Evolutionary conservation across 2,797 vertebrate species (phyloP), one percentile per base, ranked within the genome.

Genomic region (Liasis olivaceus): DNA sequence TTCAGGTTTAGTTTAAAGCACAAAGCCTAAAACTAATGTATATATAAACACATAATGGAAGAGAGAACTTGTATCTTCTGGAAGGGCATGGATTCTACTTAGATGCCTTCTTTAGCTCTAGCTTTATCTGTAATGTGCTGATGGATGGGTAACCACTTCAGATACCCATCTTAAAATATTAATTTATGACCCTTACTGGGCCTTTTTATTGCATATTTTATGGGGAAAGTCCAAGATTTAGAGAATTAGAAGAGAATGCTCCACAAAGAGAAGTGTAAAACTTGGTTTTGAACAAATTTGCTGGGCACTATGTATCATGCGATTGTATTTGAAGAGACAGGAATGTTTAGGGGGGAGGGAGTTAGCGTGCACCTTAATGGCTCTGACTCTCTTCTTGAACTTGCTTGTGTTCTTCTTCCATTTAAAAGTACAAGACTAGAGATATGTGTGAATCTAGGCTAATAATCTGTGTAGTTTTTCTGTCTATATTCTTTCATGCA

Each of bases 211-310:
- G 89, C 20, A 22, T 42, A 26, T 64, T 58, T 56, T 7, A 56
- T 58, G 59, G n/a, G 14, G 31, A 4, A 36, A 8, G 20, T 14
- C 1, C 26, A 85, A n/a, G 51, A 59, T 85, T 91, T 26, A 90
- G 14, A 0, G 89, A 93, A 7, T 26, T 87, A 47, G 58, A 28
- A 64, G 54, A 2, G 91, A 92, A 69, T 85, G n/a, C 85, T 93
- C 17, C 56, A 51, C 69, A 86, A 36, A 62, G 47, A 91, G 88
- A 81, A 92, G 85, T 47, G 36, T 0, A 31, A 92, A 91, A 87
- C 84, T 66, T 89, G 51, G 4, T 63, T 93, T 56, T 94, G 93
- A 90, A 54, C 31, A 58, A 24, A 42, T 90, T 63, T 90, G 24
- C 4, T 66, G 28, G 12, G 7, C 4, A 36, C 17, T 54, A 15